Base-by-base conservation (phyloP, 2,888 invertebrate genomes). In the Exocentrus adspersus region DNA sequence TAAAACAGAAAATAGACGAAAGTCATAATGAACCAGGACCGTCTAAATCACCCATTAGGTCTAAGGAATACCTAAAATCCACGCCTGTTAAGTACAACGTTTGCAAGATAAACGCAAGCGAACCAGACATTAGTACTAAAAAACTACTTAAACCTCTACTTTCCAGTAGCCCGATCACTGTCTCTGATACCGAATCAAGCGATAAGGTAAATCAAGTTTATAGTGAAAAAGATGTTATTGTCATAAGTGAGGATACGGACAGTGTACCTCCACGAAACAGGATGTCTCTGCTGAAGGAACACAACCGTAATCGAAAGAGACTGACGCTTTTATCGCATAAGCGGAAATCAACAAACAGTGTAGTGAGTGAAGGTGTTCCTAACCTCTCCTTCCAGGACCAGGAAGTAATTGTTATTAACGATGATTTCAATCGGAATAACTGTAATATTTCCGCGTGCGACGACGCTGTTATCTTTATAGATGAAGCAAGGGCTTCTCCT, bases 1-100 rank as follows among this genome's bases (percentile, higher is more conserved):
- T 72, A 42, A 72, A 72, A 45, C 65, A 67, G 52, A 61, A 64
- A 24, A 54, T 43, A 9, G 54, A 54, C 7, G 24, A 10, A 28
- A 28, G 19, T 43, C 30, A 41, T 5, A 28, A 17, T 16, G 52
- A 52, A 37, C 43, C 62, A 12, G 58, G 57, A 12, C 45, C 62
- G 2, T 62, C 57, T n/a, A n/a, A n/a, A n/a, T n/a, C n/a, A n/a
- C n/a, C n/a, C n/a, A n/a, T n/a, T 46, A 59, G 41, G 24, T 6
- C 43, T 10, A 41, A 37, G 1, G 41, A 50, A 14, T 4, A 7
- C 5, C 2, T 7, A 3, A 21, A 50, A 6, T 12, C 12, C 16
- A 9, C 16, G 10, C 20, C 7, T 2, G 28, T 9, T 7, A 28
- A 5, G 5, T 28, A 28, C 10, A 48, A 50, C 16, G 59, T 54